phyloP scores from a whole-genome alignment of 2,797 vertebrate genomes.

The Anniella stebbinsi region DNA sequence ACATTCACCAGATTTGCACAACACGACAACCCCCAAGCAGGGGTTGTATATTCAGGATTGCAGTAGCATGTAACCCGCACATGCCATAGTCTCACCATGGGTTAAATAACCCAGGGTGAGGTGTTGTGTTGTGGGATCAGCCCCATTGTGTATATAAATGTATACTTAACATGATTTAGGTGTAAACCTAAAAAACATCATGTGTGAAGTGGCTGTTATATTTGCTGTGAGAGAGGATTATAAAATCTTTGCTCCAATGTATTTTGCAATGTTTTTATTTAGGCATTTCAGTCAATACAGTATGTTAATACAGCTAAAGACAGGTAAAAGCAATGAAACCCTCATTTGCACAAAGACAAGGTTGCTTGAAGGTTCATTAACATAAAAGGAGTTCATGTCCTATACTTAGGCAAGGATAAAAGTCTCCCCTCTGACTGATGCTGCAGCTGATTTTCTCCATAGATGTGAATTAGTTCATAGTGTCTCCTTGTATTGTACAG shows the following conservation, averaged over 20 bases:
- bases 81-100: too few relatives aligned
- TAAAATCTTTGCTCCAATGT: background rate
- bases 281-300: background rate
- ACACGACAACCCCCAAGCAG: too few relatives aligned
- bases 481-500: background rate
- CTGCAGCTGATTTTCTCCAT: background rate
- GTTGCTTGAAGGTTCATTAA: background rate
- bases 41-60: too few relatives aligned
- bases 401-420: background rate
- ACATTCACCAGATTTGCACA: too few relatives aligned
- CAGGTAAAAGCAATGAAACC: background rate
- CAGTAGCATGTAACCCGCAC: too few relatives aligned
- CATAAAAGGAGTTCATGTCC: background rate
- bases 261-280: background rate
- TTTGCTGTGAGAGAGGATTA: background rate
- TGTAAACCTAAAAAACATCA: background rate
- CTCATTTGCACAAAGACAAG: background rate
- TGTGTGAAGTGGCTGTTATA: background rate
- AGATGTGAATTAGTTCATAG: slow-evolving; percentile 5
- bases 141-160: background rate
- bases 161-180: too few relatives aligned
- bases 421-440: background rate
- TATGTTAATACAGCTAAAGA: background rate
- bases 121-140: too few relatives aligned
- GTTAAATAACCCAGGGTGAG: too few relatives aligned